These are phyloP conservation scores for Drosophila demipolita DNA, from an alignment of 2,888 invertebrate species.

Conservation along the genomic window DNA sequence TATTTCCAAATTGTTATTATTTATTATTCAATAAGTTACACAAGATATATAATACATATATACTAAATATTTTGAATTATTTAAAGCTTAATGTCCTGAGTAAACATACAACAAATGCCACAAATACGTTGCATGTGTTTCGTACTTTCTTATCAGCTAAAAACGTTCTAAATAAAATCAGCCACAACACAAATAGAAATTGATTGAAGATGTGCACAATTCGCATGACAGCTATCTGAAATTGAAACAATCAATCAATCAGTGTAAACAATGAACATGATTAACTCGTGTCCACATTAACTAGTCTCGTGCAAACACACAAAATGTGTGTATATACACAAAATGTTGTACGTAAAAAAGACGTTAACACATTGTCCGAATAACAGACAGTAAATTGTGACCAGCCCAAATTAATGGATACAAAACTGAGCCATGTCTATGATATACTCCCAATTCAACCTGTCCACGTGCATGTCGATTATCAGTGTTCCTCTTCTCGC, in stretches of 20 bases:
- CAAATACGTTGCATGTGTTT: background rate
- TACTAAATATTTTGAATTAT: too few species aligned
- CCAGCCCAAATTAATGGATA: constrained; percentile 61
- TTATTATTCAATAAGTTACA: too few species aligned
- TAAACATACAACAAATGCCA: background rate
- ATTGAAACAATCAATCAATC: constrained; percentile 73
- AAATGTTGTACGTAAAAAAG: constrained; percentile 52
- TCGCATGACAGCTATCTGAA: constrained; percentile 27
- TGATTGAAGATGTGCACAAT: constrained; percentile 9
- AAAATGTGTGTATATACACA: background rate
- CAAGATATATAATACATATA: too few species aligned
- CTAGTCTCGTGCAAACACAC: constrained; percentile 53
- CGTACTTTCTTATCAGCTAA: background rate
- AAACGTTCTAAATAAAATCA: constrained; percentile 5
- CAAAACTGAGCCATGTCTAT: constrained; percentile 38
- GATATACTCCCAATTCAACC: background rate
- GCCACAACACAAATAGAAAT: constrained; percentile 16
- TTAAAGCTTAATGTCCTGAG: background rate
- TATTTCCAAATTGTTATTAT: too few species aligned
- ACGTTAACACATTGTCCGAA: constrained; percentile 60
- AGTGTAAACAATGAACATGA: constrained; percentile 79
- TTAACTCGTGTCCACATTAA: constrained; percentile 80
- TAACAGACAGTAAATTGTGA: constrained; percentile 47
- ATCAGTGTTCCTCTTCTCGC: constrained; percentile 22
- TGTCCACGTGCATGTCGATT: constrained; percentile 44